phyloP scores from a whole-genome alignment of 2,113 vertebrate species.

The Dascyllus trimaculatus region DNA sequence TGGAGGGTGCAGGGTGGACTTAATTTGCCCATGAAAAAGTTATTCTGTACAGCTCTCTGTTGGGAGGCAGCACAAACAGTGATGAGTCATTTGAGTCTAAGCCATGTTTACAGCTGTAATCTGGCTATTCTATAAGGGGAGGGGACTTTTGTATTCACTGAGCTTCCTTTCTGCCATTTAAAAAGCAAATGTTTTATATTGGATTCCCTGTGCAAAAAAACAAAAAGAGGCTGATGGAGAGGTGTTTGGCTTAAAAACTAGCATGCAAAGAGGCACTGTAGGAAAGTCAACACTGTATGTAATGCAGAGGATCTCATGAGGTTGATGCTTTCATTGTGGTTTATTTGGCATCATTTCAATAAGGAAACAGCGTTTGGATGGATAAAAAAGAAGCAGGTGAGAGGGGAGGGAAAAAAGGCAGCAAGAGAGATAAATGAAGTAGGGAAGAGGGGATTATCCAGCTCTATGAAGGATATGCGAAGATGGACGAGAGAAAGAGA shows the following conservation, averaged over 20 bases:
- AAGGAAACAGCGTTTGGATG: neutral
- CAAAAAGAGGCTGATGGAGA: neutral
- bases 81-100: constrained; percentile 6
- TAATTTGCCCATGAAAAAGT: neutral
- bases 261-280: neutral
- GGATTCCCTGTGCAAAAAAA: neutral
- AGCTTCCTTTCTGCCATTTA: neutral
- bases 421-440: constrained; percentile 52
- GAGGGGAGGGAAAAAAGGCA: neutral
- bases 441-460: constrained; percentile 59
- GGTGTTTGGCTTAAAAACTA: constrained; percentile 16
- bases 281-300: neutral
- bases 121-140: neutral
- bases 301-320: neutral
- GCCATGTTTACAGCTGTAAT: constrained; percentile 24
- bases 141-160: neutral
- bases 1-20: neutral
- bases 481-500: constrained; percentile 54
- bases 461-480: constrained; percentile 37
- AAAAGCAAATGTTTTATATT: neutral
- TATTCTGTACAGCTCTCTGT: neutral
- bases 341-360: constrained; percentile 14
- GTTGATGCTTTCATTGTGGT: constrained; percentile 16
- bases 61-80: constrained; percentile 16
- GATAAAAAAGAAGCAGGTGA: constrained; percentile 20